These are phyloP conservation scores for Amniataba percoides DNA, from an alignment of 2,797 vertebrate genomes.

Conservation along the genomic window DNA sequence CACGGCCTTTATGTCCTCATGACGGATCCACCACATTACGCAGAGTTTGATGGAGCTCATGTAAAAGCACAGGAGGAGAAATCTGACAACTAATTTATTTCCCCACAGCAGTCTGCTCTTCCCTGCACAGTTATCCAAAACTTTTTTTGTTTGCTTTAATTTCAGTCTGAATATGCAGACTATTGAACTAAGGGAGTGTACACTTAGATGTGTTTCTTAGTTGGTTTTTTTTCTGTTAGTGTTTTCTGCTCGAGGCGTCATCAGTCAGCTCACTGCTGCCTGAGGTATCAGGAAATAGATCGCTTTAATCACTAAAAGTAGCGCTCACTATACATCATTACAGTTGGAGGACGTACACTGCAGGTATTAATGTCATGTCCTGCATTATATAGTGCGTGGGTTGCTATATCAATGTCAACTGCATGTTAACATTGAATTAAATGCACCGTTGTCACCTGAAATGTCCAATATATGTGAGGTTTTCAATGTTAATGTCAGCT, in stretches of 20 bases:
- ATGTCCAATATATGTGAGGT: conserved; percentile 1
- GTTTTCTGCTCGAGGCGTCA: conserved; percentile 25
- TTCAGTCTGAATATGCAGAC: conserved; percentile 28
- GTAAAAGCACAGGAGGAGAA: conserved; percentile 24
- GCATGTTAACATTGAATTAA: conserved; percentile 36
- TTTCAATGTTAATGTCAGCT: conserved; percentile 30
- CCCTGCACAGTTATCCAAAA: conserved; percentile 12
- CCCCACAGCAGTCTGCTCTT: conserved; percentile 19
- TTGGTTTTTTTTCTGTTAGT: conserved; percentile 19
- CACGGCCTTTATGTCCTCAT: conserved; percentile 17
- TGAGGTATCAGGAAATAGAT: conserved; percentile 51
- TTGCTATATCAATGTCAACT: conserved; percentile 25
- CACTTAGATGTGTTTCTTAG: conserved; percentile 18
- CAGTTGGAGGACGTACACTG: neutral
- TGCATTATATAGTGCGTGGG: conserved; percentile 18
- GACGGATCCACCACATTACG: conserved; percentile 38
- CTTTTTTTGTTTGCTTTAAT: conserved; percentile 29
- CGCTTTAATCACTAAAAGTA: conserved; percentile 49
- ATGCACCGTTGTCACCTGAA: conserved; percentile 35
- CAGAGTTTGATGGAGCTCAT: conserved; percentile 37
- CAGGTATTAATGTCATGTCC: conserved; percentile 19
- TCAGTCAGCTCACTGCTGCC: conserved; percentile 39
- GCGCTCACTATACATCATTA: conserved; percentile 27
- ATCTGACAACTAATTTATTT: conserved; percentile 37
- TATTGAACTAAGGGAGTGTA: conserved; percentile 8